A percentile compares a stretch with the other conserved stretches of the same genome.
These are phyloP conservation scores for Tenthredo scrophulariae DNA, from an alignment of 2,888 invertebrate genomes.

Conservation along the genomic window DNA sequence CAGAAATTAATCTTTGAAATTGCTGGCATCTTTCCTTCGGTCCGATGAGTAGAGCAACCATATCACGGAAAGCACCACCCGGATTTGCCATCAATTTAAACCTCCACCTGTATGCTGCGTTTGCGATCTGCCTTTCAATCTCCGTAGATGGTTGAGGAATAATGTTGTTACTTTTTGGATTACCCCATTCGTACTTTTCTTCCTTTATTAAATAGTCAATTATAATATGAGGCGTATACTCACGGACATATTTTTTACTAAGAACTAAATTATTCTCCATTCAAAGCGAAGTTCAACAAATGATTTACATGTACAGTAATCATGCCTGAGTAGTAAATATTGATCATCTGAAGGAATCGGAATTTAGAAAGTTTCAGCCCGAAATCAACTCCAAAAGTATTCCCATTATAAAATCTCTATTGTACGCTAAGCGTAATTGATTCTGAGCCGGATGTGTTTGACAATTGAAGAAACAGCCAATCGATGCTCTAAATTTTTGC, in stretches of 20 bases:
- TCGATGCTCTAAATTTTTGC: too few species aligned
- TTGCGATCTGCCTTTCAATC: conserved; percentile 79
- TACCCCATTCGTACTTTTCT: conserved; percentile 92
- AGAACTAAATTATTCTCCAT: background rate
- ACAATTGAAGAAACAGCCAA: too few species aligned
- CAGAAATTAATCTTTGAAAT: conserved; percentile 85
- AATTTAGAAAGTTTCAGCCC: too few species aligned
- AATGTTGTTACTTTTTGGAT: conserved; percentile 81
- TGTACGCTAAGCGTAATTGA: too few species aligned
- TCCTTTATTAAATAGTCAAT: conserved; percentile 80
- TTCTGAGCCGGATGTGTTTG: too few species aligned
- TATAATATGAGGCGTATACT: background rate
- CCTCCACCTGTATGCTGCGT: conserved; percentile 87
- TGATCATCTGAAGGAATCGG: too few species aligned
- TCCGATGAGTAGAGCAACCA: conserved; percentile 82
- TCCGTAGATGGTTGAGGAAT: conserved; percentile 78
- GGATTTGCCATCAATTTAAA: conserved; percentile 78
- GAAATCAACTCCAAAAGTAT: background rate
- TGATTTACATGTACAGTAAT: too few species aligned
- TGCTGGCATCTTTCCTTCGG: conserved; percentile 82
- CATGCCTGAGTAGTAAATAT: too few species aligned
- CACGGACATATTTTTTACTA: background rate
- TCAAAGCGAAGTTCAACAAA: conserved; percentile 61
- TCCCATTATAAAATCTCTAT: background rate
- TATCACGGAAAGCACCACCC: conserved; percentile 77